Percentiles rank a stretch among this genome's conserved stretches.
These are phyloP conservation scores for Coptodon bakossiorum DNA, from an alignment of 2,113 vertebrate species.

Conservation along the genomic window DNA sequence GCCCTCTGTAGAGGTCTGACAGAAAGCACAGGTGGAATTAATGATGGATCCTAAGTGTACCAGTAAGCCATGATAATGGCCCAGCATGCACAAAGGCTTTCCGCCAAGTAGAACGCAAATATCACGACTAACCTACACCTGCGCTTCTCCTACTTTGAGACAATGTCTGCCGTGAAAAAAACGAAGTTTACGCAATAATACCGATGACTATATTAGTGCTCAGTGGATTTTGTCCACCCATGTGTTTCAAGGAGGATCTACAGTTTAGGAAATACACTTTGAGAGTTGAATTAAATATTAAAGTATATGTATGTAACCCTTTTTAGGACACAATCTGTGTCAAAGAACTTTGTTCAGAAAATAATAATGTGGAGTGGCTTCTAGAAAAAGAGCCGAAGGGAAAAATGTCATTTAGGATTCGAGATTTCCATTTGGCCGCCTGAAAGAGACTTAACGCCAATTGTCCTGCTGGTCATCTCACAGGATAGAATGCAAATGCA, in stretches of 20 bases:
- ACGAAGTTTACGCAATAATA: not conserved
- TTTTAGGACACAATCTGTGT: not conserved
- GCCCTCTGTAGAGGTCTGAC: not conserved
- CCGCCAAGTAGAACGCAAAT: not conserved
- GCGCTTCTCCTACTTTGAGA: not conserved
- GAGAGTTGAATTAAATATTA: not conserved
- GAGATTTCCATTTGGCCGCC: conserved; percentile 58
- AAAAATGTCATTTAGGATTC: conserved; percentile 54
- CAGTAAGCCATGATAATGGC: not conserved
- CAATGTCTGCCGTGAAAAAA: not conserved
- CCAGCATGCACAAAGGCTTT: not conserved
- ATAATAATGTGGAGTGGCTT: conserved; percentile 19
- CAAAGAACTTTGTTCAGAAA: conserved; percentile 12
- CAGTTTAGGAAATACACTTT: not conserved
- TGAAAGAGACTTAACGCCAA: conserved; percentile 64
- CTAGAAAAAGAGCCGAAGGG: not conserved
- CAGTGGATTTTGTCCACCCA: not conserved
- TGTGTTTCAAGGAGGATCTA: not conserved
- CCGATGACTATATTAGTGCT: not conserved
- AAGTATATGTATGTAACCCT: not conserved
- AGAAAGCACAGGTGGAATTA: not conserved
- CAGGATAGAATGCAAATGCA: conserved; percentile 74
- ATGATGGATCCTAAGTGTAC: not conserved
- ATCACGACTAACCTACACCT: not conserved
- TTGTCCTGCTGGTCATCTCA: conserved; percentile 74